Base-by-base conservation (phyloP, 2,113 vertebrate species). In the Plectropomus leopardus region DNA sequence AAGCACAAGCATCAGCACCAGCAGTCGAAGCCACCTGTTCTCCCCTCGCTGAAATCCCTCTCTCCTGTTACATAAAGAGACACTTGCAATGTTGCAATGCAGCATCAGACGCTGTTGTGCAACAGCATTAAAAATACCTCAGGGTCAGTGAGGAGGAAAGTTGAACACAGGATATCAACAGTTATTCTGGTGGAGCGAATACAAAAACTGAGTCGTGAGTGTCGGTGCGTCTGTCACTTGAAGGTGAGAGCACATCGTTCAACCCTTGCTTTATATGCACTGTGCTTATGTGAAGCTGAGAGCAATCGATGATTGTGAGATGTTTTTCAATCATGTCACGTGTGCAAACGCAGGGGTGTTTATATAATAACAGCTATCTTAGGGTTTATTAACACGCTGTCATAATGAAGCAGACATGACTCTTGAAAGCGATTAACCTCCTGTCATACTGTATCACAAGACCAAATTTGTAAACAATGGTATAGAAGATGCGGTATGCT, bases 51-150 rank as follows among this genome's bases (percentile, higher is more conserved):
- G 76, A 87, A 84, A 72, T 36, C 67, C 66, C 82, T 48, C 69
- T 87, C 81, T 83, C 45, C 76, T 80, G 87, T 92, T 93, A 92
- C 78, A 87, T 92, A 94, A 93, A 93, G 70, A 88, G 47, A 86
- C 81, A 80, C 76, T 88, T 58, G 44, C 80, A 82, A 77, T 91
- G 88, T 92, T 91, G 90, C 84, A 88, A 85, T 89, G 88, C 86
- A 88, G 90, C 78, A 78, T 91, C 83, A 76, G 77, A 75, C 14
- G 1, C 66, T 73, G 80, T 93, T 94, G 91, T 92, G 93, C 92
- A 93, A 93, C 88, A 83, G 74, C 80, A 85, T 84, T 86, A 88
- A 90, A 92, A 89, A 93, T 89, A 92, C 83, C 74, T 89, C 83
- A 65, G 83, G 81, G 88, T 90, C 87, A 85, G 78, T 9, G 72